Base-by-base conservation (phyloP, 2,888 invertebrate genomes). In the Tinea pellionella region DNA sequence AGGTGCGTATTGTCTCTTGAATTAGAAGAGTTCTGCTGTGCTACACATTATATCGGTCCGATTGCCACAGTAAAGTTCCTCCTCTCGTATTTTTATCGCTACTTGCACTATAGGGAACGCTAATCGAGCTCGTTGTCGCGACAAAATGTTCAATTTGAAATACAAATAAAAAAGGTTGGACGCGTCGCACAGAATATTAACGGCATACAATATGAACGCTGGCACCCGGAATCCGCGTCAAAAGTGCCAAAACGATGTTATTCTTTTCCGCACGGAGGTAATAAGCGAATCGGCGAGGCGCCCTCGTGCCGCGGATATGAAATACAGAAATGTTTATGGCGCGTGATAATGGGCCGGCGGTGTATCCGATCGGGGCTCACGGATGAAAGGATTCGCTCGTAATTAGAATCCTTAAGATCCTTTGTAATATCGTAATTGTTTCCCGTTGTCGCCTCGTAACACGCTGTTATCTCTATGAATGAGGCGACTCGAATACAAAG, bases 71-170 rank as follows among this genome's bases (percentile, higher is more conserved):
- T 57, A 30, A 57, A 11, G 57, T 68, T 68, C 69, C 67, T 65
- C 72, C 70, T 72, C 76, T 78, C 71, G 73, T 78, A 79, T 80
- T 83, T 84, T 85, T 83, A 83, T 85, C 74, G 77, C 74, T 78
- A 70, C 78, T 79, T 66, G 72, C 69, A 70, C 57, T 47, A 47
- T 47, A 78, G 77, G 78, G 78, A 74, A 69, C 70, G 69, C 69
- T 73, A 77, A 76, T 71, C 72, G 73, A 77, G 78, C 80, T 79
- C 85, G 81, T 83, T 81, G 83, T 80, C 78, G 77, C 84, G 77
- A 86, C 87, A 85, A 86, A 87, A 85, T 84, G 85, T 85, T 83
- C 86, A 86, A 86, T 85, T 87, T 86, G 85, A 83, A 86, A 86
- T 85, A 85, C 85, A 85, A 87, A 87, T 86, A 85, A 86, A 87